A percentile compares a stretch with the other conserved stretches of the same genome.
Conservation (phyloP, 2,797 vertebrate genomes). For the Lates japonicus region DNA sequence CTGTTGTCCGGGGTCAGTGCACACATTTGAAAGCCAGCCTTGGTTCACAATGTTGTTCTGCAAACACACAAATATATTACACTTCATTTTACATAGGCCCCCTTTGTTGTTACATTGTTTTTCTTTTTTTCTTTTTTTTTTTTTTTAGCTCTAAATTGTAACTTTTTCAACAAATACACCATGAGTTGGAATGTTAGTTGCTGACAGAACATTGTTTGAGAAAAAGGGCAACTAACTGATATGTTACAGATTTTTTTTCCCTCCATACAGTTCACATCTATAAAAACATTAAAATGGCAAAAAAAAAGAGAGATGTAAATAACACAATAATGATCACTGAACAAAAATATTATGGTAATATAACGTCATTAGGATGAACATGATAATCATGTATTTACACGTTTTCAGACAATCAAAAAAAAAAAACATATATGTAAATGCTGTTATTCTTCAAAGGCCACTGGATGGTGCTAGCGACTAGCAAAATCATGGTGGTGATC, state of each 20-base stretch:
- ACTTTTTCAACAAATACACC: slow-evolving; percentile 42
- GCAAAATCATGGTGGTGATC: slow-evolving; percentile 57
- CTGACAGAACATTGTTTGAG: slow-evolving; percentile 33
- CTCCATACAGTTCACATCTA: slow-evolving; percentile 42
- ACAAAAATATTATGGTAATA: slow-evolving; percentile 62
- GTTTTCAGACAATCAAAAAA: slow-evolving; percentile 45
- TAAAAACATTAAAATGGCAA: slow-evolving; percentile 51
- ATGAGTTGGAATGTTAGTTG: slow-evolving; percentile 63
- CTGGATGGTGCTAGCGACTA: slow-evolving; percentile 82
- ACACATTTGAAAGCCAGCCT: slow-evolving; percentile 43
- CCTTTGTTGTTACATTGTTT: slow-evolving; percentile 12
- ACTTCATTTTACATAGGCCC: slow-evolving; percentile 60
- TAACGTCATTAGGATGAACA: slow-evolving; percentile 70
- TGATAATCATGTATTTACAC: slow-evolving; percentile 82
- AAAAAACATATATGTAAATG: slow-evolving; percentile 30
- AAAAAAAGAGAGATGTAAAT: slow-evolving; percentile 50
- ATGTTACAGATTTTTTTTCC: slow-evolving; percentile 41
- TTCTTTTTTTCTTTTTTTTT: slow-evolving; percentile 19
- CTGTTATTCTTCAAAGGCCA: slow-evolving; percentile 73
- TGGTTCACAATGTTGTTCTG: slow-evolving; percentile 50
- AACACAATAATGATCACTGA: slow-evolving; percentile 64
- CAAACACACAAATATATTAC: slow-evolving; percentile 67
- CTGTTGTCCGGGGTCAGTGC: slow-evolving; percentile 51
- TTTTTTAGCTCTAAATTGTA: slow-evolving; percentile 42
- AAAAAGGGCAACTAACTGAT: slow-evolving; percentile 53